phyloP scores from a whole-genome alignment of 2,888 invertebrate species.

The Eutolmus rufibarbis region DNA sequence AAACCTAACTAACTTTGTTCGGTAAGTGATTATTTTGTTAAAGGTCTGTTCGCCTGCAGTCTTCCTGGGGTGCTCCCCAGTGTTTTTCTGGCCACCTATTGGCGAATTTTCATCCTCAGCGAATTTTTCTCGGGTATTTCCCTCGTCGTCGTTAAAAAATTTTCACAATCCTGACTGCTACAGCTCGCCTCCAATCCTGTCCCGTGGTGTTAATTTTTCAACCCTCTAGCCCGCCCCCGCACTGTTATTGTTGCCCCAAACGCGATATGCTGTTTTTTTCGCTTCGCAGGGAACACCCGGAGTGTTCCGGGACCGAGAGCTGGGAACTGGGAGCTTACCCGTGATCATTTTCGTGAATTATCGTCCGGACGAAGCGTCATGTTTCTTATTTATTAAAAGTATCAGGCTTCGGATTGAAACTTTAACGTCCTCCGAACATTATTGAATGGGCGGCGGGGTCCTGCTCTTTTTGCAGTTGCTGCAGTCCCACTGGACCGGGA shows the following conservation, averaged over 20 bases:
- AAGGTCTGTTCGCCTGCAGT: neutral
- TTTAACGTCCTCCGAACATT: neutral
- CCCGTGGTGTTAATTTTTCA: neutral
- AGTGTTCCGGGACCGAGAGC: neutral
- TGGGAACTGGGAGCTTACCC: neutral
- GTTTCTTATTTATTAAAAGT: neutral
- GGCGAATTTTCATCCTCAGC: neutral
- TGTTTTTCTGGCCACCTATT: neutral
- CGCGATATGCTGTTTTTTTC: neutral
- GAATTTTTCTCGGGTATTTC: neutral
- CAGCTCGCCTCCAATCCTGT: neutral
- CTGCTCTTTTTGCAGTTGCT: neutral
- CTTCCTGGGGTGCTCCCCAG: neutral
- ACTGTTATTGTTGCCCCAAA: neutral
- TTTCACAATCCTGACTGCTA: neutral
- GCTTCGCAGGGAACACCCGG: neutral
- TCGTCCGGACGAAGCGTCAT: neutral
- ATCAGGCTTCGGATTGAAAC: neutral
- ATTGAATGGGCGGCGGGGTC: neutral
- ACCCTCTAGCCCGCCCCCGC: neutral
- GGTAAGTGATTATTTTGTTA: slow-evolving; percentile 23
- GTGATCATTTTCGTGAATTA: slow-evolving; percentile 5
- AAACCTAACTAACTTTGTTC: neutral
- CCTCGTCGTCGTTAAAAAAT: neutral
- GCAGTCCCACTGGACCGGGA: neutral